Percentiles rank a stretch among this genome's conserved stretches.
Evolutionary conservation across 2,888 invertebrate genomes (phyloP).

Genomic region (Andricus quercusramuli): DNA sequence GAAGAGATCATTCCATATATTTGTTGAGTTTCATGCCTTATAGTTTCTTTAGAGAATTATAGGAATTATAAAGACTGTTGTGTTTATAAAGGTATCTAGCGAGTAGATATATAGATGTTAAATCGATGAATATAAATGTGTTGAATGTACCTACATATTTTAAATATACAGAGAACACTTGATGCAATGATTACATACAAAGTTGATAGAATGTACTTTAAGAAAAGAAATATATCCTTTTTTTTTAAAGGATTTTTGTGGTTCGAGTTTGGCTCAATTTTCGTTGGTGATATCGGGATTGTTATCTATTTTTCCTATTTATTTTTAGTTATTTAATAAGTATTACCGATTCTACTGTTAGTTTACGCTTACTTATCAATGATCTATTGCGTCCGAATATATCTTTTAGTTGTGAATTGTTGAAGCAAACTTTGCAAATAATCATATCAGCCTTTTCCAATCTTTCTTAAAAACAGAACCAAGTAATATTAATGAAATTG

Average conservation of each 20-base stretch:
- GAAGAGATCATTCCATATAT: not conserved
- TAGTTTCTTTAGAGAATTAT: slow-evolving; percentile 5
- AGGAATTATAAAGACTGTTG: not conserved
- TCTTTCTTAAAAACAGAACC: slow-evolving; percentile 22
- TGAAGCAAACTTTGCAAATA: not conserved
- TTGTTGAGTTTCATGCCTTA: not conserved
- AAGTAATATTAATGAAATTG: slow-evolving; percentile 15
- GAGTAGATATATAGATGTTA: slow-evolving; percentile 9
- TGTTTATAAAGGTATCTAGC: not conserved
- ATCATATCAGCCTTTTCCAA: slow-evolving; percentile 11
- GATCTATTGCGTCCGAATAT: not conserved
- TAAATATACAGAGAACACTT: slow-evolving; percentile 4
- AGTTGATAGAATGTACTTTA: not conserved
- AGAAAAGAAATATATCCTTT: not conserved
- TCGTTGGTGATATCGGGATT: not conserved
- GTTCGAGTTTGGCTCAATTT: not conserved
- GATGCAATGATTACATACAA: not conserved
- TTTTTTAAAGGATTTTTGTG: not conserved
- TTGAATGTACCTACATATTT: not conserved
- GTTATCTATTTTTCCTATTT: slow-evolving; percentile 4
- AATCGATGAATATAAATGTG: not conserved
- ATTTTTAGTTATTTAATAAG: not conserved
- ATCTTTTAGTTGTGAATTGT: not conserved
- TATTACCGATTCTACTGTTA: not conserved
- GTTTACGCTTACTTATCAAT: not conserved